Percentiles rank a stretch among this genome's conserved stretches.
phyloP scores from a whole-genome alignment of 2,113 vertebrate species.

The Muntiacus muntjak region DNA sequence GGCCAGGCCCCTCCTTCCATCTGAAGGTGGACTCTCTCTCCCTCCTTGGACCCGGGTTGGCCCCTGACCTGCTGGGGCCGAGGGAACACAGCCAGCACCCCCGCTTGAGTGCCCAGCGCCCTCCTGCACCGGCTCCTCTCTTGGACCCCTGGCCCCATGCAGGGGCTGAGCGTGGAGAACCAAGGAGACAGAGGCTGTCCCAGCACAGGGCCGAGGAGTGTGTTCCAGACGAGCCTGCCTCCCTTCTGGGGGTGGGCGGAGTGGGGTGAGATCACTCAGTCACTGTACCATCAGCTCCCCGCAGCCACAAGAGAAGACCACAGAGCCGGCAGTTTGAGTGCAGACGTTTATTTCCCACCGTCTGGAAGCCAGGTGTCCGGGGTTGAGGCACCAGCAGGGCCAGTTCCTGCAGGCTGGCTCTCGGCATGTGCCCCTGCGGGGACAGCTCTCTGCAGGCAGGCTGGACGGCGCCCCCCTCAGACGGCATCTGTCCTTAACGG shows the following conservation, averaged over 20 bases:
- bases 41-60: no score
- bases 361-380: neutral
- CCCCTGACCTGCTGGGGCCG: neutral
- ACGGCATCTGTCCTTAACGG: neutral
- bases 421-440: accelerated
- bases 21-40: neutral
- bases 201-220: no score
- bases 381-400: accelerated
- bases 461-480: neutral
- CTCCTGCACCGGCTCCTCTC: neutral
- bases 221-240: neutral
- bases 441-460: no score
- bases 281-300: neutral
- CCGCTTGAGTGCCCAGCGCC: neutral
- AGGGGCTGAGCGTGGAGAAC: no score
- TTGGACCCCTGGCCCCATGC: no score
- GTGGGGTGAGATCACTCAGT: no score
- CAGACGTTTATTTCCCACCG: neutral
- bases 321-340: neutral
- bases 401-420: neutral
- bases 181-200: accelerated
- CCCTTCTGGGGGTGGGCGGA: accelerated
- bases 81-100: neutral
- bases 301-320: neutral
- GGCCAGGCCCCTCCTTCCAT: neutral